A percentile compares a stretch with the other conserved stretches of the same genome.
Conservation (phyloP, 2,113 vertebrate genomes). For the Dicerorhinus sumatrensis region DNA sequence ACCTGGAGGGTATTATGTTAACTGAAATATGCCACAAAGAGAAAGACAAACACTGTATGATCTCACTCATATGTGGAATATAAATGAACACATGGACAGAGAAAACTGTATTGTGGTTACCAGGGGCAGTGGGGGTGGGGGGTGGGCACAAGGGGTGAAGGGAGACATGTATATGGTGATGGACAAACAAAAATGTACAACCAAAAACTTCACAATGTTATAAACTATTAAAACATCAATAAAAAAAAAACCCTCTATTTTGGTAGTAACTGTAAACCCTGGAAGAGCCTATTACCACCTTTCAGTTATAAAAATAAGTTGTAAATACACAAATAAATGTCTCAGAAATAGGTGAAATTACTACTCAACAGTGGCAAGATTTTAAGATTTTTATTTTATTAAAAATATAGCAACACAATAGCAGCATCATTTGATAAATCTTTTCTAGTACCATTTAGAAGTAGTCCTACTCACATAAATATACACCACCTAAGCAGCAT, state of each 20-base stretch:
- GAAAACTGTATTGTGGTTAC: no score
- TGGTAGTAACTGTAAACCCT: background rate
- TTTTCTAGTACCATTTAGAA: constrained; percentile 67
- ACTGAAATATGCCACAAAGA: no score
- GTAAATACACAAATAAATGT: background rate
- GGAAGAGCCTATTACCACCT: background rate
- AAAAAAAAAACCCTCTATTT: background rate
- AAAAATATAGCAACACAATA: constrained; percentile 79
- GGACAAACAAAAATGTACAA: no score
- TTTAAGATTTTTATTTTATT: constrained; percentile 79
- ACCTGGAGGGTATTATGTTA: no score
- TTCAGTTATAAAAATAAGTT: constrained; percentile 30
- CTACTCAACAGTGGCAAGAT: constrained; percentile 62
- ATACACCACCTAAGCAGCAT: constrained; percentile 59
- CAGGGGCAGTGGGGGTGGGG: no score
- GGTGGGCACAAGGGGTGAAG: no score
- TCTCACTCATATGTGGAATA: no score
- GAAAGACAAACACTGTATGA: no score
- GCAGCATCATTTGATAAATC: constrained; percentile 69
- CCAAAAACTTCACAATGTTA: no score
- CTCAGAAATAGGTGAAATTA: constrained; percentile 52
- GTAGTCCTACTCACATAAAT: constrained; percentile 74
- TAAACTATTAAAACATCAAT: no score
- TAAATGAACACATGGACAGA: no score
- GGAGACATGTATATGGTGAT: no score